Percentiles rank a stretch among this genome's conserved stretches.
phyloP scores from a whole-genome alignment of 1,140 invertebrate genomes.

The Calephelis nemesis region DNA sequence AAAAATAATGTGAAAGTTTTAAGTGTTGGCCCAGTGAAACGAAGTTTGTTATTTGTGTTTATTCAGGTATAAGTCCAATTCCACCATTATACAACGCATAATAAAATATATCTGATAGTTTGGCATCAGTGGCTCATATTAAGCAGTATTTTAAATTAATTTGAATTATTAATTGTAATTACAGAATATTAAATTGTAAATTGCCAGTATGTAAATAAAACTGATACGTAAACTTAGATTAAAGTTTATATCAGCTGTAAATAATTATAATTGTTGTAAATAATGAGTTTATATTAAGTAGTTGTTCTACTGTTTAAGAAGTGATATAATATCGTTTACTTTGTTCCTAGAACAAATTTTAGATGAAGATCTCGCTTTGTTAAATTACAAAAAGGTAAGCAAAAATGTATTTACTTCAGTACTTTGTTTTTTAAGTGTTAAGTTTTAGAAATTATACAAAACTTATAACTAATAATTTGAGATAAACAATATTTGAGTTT shows the following conservation, averaged over 20 bases:
- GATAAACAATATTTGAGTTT: too few species aligned
- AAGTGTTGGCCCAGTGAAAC: too few species aligned
- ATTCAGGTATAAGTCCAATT: too few species aligned
- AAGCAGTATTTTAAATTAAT: not conserved
- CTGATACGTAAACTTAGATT: constrained; percentile 54
- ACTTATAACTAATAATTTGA: too few species aligned
- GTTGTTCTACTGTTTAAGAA: constrained; percentile 49
- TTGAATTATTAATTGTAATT: constrained; percentile 10
- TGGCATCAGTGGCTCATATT: not conserved
- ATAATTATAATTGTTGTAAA: constrained; percentile 66
- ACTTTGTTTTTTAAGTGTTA: too few species aligned
- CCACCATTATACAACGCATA: too few species aligned
- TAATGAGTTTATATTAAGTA: constrained; percentile 44
- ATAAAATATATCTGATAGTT: not conserved
- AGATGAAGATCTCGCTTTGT: constrained; percentile 31
- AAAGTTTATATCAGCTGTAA: constrained; percentile 61
- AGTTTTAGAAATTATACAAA: too few species aligned
- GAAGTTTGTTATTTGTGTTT: too few species aligned
- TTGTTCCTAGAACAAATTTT: constrained; percentile 65
- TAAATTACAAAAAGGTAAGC: not conserved
- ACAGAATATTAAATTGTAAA: constrained; percentile 37
- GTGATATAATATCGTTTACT: constrained; percentile 49
- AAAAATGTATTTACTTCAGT: too few species aligned
- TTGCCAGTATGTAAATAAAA: constrained; percentile 51
- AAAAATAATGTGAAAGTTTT: too few species aligned